A percentile compares a stretch with the other conserved stretches of the same genome.
Conservation (phyloP, 1,140 invertebrate species). For the Triops longicaudatus region DNA sequence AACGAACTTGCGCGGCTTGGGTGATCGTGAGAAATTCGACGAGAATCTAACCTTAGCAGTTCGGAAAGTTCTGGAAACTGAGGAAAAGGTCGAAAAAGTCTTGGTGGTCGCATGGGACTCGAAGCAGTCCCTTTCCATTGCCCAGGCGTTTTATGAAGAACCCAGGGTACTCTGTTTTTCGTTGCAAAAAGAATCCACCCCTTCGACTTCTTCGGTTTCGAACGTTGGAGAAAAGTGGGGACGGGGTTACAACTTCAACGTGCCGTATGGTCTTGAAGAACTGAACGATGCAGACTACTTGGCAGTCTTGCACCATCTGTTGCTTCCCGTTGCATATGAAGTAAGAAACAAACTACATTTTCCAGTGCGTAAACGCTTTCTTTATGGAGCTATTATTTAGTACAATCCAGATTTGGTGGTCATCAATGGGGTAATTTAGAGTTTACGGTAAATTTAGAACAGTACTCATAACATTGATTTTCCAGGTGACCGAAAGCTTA, state of each 20-base stretch:
- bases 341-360: not conserved
- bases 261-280: not conserved
- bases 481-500: conserved; percentile 79
- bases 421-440: not conserved
- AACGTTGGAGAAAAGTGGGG: not conserved
- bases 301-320: not conserved
- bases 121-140: not conserved
- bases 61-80: not conserved
- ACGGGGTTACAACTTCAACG: not conserved
- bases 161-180: not conserved
- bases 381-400: not conserved
- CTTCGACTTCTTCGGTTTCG: not conserved
- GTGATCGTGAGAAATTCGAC: not conserved
- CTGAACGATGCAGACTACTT: not conserved
- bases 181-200: too few relatives aligned
- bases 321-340: not conserved
- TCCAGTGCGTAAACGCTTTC: not conserved
- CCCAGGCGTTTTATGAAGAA: not conserved
- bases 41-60: not conserved
- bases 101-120: not conserved
- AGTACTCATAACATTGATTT: not conserved
- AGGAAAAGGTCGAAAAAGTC: not conserved
- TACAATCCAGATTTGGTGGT: not conserved
- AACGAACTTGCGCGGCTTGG: not conserved
- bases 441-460: not conserved